Base-by-base conservation (phyloP, 2,113 vertebrate genomes). In the Motacilla tschutschensis region DNA sequence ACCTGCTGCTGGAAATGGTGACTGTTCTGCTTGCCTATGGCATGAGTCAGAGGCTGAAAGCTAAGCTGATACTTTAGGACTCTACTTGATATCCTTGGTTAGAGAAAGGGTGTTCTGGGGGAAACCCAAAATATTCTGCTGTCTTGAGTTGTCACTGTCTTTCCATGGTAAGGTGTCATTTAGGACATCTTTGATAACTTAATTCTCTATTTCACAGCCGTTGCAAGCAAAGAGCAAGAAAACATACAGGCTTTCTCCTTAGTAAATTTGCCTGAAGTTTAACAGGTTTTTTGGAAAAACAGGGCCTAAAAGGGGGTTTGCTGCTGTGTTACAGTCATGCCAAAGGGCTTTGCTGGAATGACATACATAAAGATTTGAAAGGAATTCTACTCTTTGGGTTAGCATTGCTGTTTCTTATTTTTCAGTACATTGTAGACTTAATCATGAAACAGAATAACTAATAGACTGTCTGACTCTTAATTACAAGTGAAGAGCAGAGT, bases 351-450 rank as follows among this genome's bases (percentile, higher is more conserved):
- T 69, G 40, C n/a, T 66, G 65, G 28, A 29, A 29, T 54, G 47
- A 29, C 14, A 21, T 6, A 2, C 15, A 43, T 33, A 63, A 83
- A 87, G 60, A 50, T 59, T 73, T 80, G 73, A 31, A 48, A 58
- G 67, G 8, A 79, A 62, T 79, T 90, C 66, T 79, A 58, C 19
- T 47, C 44, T 59, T 79, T 60, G 63, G 41, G 22, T 75, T 79
- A 75, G n/a, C 2, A 0, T 79, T 88, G 38, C 48, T 79, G 13
- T 72, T 86, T 93, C 81, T 83, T 92, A 59, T 74, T 81, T 88
- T 93, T 83, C 69, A 62, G 65, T 40, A 75, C 21, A 17, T 59
- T 59, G 41, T 66, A 59, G 65, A 63, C 36, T 74, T 74, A 63
- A 50, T 86, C 1, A 54, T 74, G 35, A 74, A 88, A 29, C 24